Base-by-base conservation (phyloP, 1,140 invertebrate species). In the Listronotus bonariensis region DNA sequence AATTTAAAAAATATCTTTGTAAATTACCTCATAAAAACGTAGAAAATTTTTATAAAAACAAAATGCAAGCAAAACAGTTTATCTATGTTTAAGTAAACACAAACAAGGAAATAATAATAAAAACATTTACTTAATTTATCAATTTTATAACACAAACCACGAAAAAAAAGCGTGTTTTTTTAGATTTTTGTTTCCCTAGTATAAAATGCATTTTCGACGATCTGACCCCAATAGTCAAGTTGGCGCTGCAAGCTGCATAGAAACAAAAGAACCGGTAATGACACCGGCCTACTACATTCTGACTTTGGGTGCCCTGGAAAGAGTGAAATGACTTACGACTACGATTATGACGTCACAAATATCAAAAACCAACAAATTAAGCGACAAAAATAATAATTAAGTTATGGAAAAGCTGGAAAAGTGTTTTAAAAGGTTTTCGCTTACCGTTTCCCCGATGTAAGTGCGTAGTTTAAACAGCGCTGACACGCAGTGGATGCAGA, bases 401-500 rank as follows among this genome's bases (percentile, higher is more conserved):
- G 40, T n/a, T 36, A 26, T 5, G 15, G 46, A 48, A 45, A 48
- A 48, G 59, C 40, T 8, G 32, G 38, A 59, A 58, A 59, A 65
- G 38, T 57, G 18, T 31, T 51, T 59, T 26, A 26, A 26, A 26
- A 26, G 20, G 20, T 12, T 32, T 62, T 60, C 20, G 53, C 68
- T 72, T 64, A 70, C 71, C 71, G 71, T 69, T 67, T 56, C 55
- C 55, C 58, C 54, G 65, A 45, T 68, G 46, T 59, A 69, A 70
- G 60, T 70, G 68, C 68, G 68, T 70, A 72, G 71, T 72, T 59
- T 46, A 59, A 65, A 64, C 41, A 42, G 41, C 41, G 41, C 41
- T 17, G 41, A 42, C 41, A 42, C 41, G 41, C 41, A 64, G 41
- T 42, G 41, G 41, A 42, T 42, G n/a, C 15, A 42, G 41, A 42